Conservation (phyloP, 2,797 vertebrate species). For the Danio choprae region DNA sequence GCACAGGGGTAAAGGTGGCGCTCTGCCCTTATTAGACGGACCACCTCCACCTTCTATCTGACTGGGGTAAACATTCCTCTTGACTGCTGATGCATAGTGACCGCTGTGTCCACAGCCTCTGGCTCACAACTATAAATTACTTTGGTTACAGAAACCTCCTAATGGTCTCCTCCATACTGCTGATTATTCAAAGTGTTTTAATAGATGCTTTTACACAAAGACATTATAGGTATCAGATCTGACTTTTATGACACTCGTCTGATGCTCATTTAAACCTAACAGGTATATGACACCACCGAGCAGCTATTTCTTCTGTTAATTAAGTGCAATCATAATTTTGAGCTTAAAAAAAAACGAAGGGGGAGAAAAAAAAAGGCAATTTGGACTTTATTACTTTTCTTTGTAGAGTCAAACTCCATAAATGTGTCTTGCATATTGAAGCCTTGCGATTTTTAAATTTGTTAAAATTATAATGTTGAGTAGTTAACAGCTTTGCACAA, state of each 20-base stretch:
- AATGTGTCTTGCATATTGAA: background rate
- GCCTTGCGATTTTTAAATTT: background rate
- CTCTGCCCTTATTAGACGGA: constrained; percentile 56
- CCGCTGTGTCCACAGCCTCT: constrained; percentile 74
- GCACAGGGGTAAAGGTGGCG: constrained; percentile 66
- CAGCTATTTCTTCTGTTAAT: constrained; percentile 49
- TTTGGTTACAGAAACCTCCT: constrained; percentile 1
- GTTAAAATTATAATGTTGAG: background rate
- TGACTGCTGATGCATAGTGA: constrained; percentile 80
- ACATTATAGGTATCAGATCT: constrained; percentile 43
- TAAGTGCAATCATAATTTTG: constrained; percentile 41
- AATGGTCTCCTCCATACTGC: constrained; percentile 21
- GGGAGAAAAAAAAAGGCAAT: background rate
- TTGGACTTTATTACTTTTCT: background rate
- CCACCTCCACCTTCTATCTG: constrained; percentile 54
- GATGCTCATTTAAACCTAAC: constrained; percentile 20
- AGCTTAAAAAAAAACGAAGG: background rate
- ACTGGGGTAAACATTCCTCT: constrained; percentile 72
- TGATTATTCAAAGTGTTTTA: constrained; percentile 26
- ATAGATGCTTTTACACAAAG: constrained; percentile 52
- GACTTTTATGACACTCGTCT: constrained; percentile 32
- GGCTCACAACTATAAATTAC: constrained; percentile 61
- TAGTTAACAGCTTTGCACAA: background rate
- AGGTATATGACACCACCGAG: constrained; percentile 28
- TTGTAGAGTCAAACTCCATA: constrained; percentile 1